Evolutionary conservation across 2,888 invertebrate species (phyloP).

Genomic region (Schizaphis graminum): DNA sequence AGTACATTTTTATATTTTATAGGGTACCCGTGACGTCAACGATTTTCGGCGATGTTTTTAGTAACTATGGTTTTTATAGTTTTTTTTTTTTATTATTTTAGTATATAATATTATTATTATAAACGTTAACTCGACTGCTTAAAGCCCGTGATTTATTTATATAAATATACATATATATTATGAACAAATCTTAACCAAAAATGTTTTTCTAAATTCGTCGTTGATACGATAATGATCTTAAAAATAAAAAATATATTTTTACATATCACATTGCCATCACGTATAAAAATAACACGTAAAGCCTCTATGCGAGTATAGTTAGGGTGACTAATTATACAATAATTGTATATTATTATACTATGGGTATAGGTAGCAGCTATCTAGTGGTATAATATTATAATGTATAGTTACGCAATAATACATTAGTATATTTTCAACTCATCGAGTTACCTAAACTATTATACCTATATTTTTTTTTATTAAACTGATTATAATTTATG

Average conservation of each 20-base stretch:
- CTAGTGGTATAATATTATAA: not conserved
- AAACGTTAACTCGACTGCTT: not conserved
- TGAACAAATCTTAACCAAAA: not conserved
- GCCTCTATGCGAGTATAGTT: not conserved
- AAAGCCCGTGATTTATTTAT: not conserved
- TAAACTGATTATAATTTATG: not conserved
- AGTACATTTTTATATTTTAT: not conserved
- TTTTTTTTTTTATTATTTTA: not conserved
- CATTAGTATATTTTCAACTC: not conserved
- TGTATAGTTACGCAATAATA: not conserved
- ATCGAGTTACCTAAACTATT: not conserved
- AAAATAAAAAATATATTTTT: not conserved
- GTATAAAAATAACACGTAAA: not conserved
- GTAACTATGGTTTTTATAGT: not conserved
- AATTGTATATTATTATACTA: not conserved
- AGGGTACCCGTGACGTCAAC: not conserved
- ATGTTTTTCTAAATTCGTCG: not conserved
- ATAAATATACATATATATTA: not conserved
- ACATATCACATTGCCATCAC: not conserved
- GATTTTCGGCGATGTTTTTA: not conserved
- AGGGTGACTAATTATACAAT: not conserved
- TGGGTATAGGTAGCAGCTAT: not conserved
- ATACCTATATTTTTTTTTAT: not conserved
- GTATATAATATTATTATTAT: not conserved
- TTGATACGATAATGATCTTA: not conserved